Conservation (phyloP, 2,797 vertebrate species). For the Microcaecilia unicolor region DNA sequence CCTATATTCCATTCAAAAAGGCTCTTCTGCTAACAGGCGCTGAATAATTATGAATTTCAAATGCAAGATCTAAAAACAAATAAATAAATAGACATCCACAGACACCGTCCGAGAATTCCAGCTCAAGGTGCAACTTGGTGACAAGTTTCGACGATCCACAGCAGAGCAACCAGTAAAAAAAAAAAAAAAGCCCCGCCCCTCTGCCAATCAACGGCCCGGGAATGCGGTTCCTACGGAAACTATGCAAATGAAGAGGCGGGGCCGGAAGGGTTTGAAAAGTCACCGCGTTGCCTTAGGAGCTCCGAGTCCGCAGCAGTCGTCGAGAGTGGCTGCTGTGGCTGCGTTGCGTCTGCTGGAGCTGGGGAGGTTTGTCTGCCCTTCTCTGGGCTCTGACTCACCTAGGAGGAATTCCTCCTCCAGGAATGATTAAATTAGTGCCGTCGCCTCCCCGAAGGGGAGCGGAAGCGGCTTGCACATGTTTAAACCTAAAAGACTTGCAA, state of each 20-base stretch:
- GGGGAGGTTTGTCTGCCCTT: not conserved
- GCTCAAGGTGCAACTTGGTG: too few species aligned
- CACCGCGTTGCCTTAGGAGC: conserved; percentile 3
- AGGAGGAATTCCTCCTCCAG: not conserved
- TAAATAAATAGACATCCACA: too few species aligned
- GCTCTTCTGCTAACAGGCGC: too few species aligned
- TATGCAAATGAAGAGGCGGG: too few species aligned
- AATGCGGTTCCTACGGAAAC: not conserved
- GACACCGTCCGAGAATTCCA: not conserved
- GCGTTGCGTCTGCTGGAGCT: not conserved
- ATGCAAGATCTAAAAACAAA: too few species aligned
- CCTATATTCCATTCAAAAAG: too few species aligned
- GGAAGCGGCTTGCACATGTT: not conserved
- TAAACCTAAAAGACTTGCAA: too few species aligned
- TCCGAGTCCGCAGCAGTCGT: conserved; percentile 7
- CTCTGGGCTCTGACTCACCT: conserved; percentile 6
- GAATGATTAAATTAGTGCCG: not conserved
- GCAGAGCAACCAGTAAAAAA: too few species aligned
- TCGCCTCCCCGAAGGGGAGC: not conserved
- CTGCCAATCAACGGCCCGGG: conserved; percentile 2
- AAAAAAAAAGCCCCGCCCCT: not conserved
- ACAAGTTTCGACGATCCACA: not conserved
- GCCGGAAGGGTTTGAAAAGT: conserved; percentile 2
- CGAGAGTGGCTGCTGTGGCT: too few species aligned
- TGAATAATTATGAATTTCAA: too few species aligned